Evolutionary conservation across 2,797 vertebrate genomes (phyloP), one percentile per base, ranked within the genome.

Genomic region (Moxostoma hubbsi): DNA sequence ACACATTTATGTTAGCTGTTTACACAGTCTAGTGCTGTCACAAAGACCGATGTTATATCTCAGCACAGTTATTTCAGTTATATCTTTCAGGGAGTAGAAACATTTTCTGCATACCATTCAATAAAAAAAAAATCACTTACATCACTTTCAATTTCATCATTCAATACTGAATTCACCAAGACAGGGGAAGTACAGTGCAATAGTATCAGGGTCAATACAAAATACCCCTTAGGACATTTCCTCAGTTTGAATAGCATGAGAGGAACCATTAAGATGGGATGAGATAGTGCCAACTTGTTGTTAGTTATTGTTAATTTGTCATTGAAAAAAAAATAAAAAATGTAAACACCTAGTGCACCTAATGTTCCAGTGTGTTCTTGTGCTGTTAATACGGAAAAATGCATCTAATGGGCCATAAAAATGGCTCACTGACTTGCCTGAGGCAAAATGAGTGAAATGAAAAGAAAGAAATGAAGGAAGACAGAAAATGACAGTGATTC

Each of bases 371-470:
- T 68, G 13, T 45, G 46, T 59, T 50, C 7, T 49, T 67, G 13
- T 76, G 74, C 51, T 24, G 63, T 36, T 50, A 58, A 50, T 46
- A 74, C 7, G 64, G 16, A 57, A 58, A 59, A 67, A 6, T 59
- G 13, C 5, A 59, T 9, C 12, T 50, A 55, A 63, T 45, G 24
- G 10, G 5, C 49, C 9, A 47, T 47, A 58, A 73, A 61, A 61
- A 9, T 8, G 13, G 62, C n/a, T 63, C 36, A 63, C 12, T 45
- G 12, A 63, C 36, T 63, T 46, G 13, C 5, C 8, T 64, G 4
- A 46, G 12, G 7, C 8, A 4, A 64, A 15, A 36, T 36, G 53
- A 51, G 7, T 24, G 18, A 77, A 47, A 67, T 47, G 6, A 50
- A 61, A 7, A 13, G 15, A 58, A 72, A 49, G 15, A 6, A 7